Evolutionary conservation across 2,888 invertebrate species (phyloP).

Genomic region (Camptogramma bilineatum): DNA sequence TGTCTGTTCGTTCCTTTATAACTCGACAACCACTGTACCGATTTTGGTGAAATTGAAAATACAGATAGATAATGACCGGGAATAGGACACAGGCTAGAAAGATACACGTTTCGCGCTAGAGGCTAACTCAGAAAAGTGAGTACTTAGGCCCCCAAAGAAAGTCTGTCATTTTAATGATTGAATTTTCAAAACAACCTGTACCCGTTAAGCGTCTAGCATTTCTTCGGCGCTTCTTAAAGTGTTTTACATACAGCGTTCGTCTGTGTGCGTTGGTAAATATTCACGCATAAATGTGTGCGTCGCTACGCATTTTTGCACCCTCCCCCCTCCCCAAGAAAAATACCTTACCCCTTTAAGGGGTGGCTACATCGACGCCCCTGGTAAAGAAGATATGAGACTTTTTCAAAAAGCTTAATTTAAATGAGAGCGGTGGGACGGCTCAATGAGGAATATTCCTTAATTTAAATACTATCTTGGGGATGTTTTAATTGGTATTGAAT

Average conservation of each 20-base stretch:
- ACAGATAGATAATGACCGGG: too few species aligned
- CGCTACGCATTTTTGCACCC: constrained; percentile 81
- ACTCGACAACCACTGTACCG: too few species aligned
- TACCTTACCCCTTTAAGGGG: constrained; percentile 71
- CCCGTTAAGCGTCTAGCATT: constrained; percentile 82
- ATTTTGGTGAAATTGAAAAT: too few species aligned
- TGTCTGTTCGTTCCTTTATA: too few species aligned
- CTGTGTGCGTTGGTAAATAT: constrained; percentile 82
- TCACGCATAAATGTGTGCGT: constrained; percentile 82
- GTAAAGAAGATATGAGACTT: constrained; percentile 85
- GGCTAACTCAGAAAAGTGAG: too few species aligned
- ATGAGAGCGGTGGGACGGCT: constrained; percentile 79
- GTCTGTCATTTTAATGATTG: constrained; percentile 7
- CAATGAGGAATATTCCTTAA: constrained; percentile 82
- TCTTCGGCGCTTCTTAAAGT: constrained; percentile 86
- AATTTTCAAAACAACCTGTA: constrained; percentile 67
- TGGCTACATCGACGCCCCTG: constrained; percentile 72
- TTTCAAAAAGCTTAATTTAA: constrained; percentile 86
- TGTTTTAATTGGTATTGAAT: constrained; percentile 84
- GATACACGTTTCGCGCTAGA: too few species aligned
- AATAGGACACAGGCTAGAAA: too few species aligned
- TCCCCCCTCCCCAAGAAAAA: constrained; percentile 73
- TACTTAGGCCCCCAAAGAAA: too few species aligned
- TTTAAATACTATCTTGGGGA: constrained; percentile 80
- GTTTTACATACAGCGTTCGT: constrained; percentile 79